Conservation (phyloP, 2,113 vertebrate genomes). For the Verasper variegatus region DNA sequence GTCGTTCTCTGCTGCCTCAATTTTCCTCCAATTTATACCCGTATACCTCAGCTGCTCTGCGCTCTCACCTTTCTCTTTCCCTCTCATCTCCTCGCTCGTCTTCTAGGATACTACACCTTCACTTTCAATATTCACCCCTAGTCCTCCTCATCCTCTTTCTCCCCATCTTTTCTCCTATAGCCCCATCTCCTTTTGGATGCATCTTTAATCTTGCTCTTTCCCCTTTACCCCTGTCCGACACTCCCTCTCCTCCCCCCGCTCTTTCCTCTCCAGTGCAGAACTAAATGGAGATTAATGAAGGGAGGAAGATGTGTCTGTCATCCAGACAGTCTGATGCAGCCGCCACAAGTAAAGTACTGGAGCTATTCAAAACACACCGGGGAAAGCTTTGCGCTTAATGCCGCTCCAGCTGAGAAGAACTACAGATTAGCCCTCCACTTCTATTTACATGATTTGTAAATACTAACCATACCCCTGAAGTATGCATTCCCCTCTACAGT, state of each 20-base stretch:
- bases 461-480: slow-evolving; percentile 29
- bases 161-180: slow-evolving; percentile 39
- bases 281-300: slow-evolving; percentile 82
- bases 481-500: slow-evolving; percentile 24
- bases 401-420: slow-evolving; percentile 42
- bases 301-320: slow-evolving; percentile 77
- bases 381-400: slow-evolving; percentile 43
- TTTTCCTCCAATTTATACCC: slow-evolving; percentile 67
- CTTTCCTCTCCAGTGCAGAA: slow-evolving; percentile 70
- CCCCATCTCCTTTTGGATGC: slow-evolving; percentile 67
- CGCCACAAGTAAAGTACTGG: slow-evolving; percentile 48
- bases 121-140: slow-evolving; percentile 49
- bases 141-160: slow-evolving; percentile 21
- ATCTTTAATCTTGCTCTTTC: slow-evolving; percentile 68
- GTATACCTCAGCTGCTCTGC: slow-evolving; percentile 40
- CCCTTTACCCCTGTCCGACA: slow-evolving; percentile 40
- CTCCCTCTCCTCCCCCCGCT: slow-evolving; percentile 36
- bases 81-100: slow-evolving; percentile 2
- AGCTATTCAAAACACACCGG: slow-evolving; percentile 61
- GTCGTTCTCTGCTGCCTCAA: slow-evolving; percentile 44
- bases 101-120: slow-evolving; percentile 26
- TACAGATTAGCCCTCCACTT: slow-evolving; percentile 51
- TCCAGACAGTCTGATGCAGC: slow-evolving; percentile 68
- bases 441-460: slow-evolving; percentile 55
- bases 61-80: slow-evolving; percentile 16